Conservation (phyloP, 2,888 invertebrate genomes). For the Dusona sp. region DNA sequence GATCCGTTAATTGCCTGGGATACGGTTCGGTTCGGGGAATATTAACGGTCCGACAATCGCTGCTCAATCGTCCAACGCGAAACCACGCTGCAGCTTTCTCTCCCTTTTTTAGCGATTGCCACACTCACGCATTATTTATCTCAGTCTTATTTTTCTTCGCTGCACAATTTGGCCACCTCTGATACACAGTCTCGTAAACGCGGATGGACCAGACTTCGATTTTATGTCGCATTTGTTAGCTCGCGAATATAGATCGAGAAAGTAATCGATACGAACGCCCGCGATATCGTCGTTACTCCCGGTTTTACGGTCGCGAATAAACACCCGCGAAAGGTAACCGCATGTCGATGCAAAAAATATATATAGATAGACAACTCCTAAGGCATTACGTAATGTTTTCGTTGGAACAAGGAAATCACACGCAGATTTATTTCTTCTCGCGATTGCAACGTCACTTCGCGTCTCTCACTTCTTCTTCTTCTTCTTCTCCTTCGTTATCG, state of each 20-base stretch:
- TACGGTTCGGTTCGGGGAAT: background rate
- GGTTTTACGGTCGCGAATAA: slow-evolving; percentile 1
- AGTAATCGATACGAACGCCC: background rate
- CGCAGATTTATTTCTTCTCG: background rate
- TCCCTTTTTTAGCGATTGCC: slow-evolving; percentile 11
- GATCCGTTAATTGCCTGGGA: slow-evolving; percentile 2
- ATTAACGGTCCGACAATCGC: slow-evolving; percentile 6
- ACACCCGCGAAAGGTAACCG: background rate
- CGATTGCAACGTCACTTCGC: background rate
- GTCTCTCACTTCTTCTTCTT: background rate
- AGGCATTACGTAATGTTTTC: too few species aligned
- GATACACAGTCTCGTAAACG: background rate
- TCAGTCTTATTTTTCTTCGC: background rate
- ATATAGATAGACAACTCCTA: too few species aligned
- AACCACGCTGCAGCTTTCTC: slow-evolving; percentile 13
- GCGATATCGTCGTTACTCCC: slow-evolving; percentile 9
- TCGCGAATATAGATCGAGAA: background rate
- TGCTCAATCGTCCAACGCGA: slow-evolving; percentile 5
- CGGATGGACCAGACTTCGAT: background rate
- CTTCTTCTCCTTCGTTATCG: background rate
- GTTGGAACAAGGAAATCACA: background rate
- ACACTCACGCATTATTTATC: background rate
- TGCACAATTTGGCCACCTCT: background rate
- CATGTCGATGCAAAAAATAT: background rate
- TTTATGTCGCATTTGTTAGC: background rate